Base-by-base conservation (phyloP, 92 coral and sea anemone species). In the Bergia sp. region DNA sequence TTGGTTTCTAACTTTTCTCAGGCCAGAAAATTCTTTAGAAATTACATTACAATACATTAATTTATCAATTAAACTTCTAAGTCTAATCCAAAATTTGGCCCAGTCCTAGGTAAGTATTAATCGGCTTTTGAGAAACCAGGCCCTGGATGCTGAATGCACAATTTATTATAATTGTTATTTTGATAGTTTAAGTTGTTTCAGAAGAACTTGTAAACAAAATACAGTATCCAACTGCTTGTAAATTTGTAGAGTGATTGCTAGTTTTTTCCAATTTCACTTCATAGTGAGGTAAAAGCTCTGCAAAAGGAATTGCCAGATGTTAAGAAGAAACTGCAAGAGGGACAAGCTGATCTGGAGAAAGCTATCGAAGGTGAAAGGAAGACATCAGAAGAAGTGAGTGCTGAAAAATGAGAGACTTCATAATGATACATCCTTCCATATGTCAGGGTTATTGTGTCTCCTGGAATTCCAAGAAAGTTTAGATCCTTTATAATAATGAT, bases 281-380 rank as follows among this genome's bases (percentile, higher is more conserved):
- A 41, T 36, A 97, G 99, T 87, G 99, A 97, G 82, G 91, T 94
- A 42, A 90, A 94, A 82, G 86, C 96, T 50, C 78, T 97, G 40
- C 92, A 97, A 72, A 91, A 92, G 50, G 99, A 97, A 83, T 85
- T 97, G 65, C 98, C 98, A 67, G 96, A 90, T 53, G 53, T 89
- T 39, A 93, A 92, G 78, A 91, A 94, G 77, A 86, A 91, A 79
- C 89, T 97, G 20, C 73, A 85, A 42, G 87, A 93, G 67, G 90
- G 98, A 53, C 83, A 93, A 80, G 79, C 88, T 8, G 98, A 97
- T 67, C 91, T 96, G 82, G 89, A 85, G 18, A 97, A 96, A 81
- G 93, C 95, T 43, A 85, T 89, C 37, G 91, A 86, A 45, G 97
- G 96, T 44, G 99, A 97, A 88, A 90, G 76, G 69, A 93, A 93